Evolutionary conservation across 2,797 vertebrate genomes (phyloP), one percentile per base, ranked within the genome.

Genomic region (Tinamus major): DNA sequence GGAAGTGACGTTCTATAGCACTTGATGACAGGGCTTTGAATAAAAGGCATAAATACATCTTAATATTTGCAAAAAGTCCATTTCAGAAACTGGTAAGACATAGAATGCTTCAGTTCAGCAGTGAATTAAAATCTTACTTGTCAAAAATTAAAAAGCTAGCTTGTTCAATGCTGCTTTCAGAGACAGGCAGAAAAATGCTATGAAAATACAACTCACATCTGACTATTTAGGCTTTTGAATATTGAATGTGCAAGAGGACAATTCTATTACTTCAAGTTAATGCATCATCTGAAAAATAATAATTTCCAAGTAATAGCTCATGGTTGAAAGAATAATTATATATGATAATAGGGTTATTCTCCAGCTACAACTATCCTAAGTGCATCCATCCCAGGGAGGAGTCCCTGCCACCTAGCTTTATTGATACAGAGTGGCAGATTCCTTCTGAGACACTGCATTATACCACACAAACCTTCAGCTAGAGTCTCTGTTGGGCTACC

Each of bases 61-160:
- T 48, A 55, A 37, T 79, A 61, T 48, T 55, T 65, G 7, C 3
- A 55, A 44, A 75, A 81, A 44, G 27, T 27, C 4, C 26, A 7
- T 88, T 83, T 83, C 21, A 70, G 35, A 71, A 85, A 33, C 13
- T 44, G 3, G 41, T 74, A 79, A 65, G 33, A 23, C 17, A 59
- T 1, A n/a, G 85, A 41, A 62, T 33, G 33, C 13, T 80, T 86
- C 49, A 39, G 8, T 37, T 74, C 9, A 7, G 55, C 12, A 39
- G 4, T n/a, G 87, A 88, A 90, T 88, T 84, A 74, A 88, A 83
- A 93, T 75, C 27, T 76, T 46, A 67, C 78, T 51, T 55, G 23
- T 11, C 9, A 31, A 80, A 88, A 89, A 0, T 6, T 62, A n/a
- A 74, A 27, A 82, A 39, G 31, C 51, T 42, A 70, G 4, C 2